Base-by-base conservation (phyloP, 2,113 vertebrate genomes). In the Aepyceros melampus region DNA sequence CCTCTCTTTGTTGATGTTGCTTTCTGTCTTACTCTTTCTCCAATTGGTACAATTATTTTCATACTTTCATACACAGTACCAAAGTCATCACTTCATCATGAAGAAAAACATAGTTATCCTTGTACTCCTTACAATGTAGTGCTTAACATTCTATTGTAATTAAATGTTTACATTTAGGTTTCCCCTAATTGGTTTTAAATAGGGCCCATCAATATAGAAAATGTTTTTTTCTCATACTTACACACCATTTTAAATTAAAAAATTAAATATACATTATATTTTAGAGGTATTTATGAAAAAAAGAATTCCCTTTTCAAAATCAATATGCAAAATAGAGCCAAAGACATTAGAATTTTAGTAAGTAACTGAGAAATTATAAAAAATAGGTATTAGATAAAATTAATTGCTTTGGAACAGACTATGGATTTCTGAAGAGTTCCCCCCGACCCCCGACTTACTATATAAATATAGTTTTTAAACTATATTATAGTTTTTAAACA, bases 301-400 rank as follows among this genome's bases (percentile, higher is more conserved):
- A 76, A 40, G 33, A 84, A 82, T 56, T 45, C 49, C 8, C 13
- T 43, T 67, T 86, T 67, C 43, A 94, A 96, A 78, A 21, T 81
- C 27, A 86, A 82, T 33, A 81, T 45, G 13, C 51, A 40, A 85
- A 85, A 51, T 60, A 91, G 45, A 78, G 21, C 21, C 84, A 43
- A 23, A 86, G 33, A 40, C 7, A 31, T 29, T 74, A 84, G 33
- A 88, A 40, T 95, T 91, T 90, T 71, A 85, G 56, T 56, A 78
- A 74, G 33, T 62, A 82, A 29, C 87, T 55, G 55, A 92, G 16
- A 82, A 82, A 92, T 91, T 78, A 47, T 60, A 90, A 86, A 67
- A 23, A 91, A 91, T 87, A 33, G 5, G 4, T 36, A 29, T 55
- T 84, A 60, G 36, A 8, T 85, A 58, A 89, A 87, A 83, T 9